Conservation (phyloP, 2,888 invertebrate genomes). For the Eilema griseolum region DNA sequence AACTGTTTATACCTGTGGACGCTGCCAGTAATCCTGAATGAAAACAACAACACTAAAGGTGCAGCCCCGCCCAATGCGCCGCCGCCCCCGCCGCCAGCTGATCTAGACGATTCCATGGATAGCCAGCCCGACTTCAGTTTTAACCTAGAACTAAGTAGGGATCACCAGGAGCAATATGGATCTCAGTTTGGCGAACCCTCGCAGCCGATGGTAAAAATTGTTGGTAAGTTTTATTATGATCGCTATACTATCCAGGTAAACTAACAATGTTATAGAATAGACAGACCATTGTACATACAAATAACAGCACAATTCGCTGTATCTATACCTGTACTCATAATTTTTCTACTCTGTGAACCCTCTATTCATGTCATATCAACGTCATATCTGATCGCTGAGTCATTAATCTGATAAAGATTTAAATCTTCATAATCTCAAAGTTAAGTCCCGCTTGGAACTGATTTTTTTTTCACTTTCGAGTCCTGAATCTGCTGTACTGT, state of each 20-base stretch:
- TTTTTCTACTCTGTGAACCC: background rate
- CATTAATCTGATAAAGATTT: background rate
- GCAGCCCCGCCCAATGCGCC: slow-evolving; percentile 81
- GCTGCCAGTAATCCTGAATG: slow-evolving; percentile 73
- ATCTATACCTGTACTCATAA: background rate
- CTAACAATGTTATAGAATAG: background rate
- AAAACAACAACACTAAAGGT: slow-evolving; percentile 74
- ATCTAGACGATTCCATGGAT: slow-evolving; percentile 72
- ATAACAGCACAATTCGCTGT: background rate
- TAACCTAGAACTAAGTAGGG: slow-evolving; percentile 90
- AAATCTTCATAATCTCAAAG: no score
- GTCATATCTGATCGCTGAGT: background rate
- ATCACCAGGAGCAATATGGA: slow-evolving; percentile 92
- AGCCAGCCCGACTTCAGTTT: slow-evolving; percentile 86
- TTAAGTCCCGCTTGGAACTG: no score
- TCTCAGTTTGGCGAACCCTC: slow-evolving; percentile 86
- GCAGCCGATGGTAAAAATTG: slow-evolving; percentile 73
- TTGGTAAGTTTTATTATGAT: slow-evolving; percentile 70
- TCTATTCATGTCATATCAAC: background rate
- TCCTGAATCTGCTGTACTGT: background rate
- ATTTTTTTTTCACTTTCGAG: no score
- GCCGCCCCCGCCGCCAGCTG: slow-evolving; percentile 84
- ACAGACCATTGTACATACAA: background rate
- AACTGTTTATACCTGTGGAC: slow-evolving; percentile 63
- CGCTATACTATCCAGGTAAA: background rate